These are phyloP conservation scores for Acrocephalus kingi DNA, from an alignment of 2,113 vertebrate genomes.

Conservation along the genomic window DNA sequence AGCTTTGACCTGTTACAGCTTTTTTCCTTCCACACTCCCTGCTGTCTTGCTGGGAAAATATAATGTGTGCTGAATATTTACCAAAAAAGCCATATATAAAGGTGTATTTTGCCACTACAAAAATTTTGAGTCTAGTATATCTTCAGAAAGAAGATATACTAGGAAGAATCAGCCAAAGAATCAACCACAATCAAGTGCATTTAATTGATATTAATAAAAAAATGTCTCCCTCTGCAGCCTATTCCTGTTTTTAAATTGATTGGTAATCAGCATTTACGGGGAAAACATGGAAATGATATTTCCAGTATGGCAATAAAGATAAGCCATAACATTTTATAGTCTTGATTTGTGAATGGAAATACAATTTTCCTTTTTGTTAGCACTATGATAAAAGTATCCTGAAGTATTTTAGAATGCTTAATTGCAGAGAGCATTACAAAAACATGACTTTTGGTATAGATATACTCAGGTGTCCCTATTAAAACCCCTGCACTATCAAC, in stretches of 20 bases:
- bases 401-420: neutral
- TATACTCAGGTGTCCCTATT: neutral
- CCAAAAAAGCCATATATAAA: neutral
- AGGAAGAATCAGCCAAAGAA: neutral
- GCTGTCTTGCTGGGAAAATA: neutral
- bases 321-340: neutral
- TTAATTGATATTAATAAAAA: neutral
- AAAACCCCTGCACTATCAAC: neutral
- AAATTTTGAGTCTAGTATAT: neutral
- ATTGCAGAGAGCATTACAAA: neutral
- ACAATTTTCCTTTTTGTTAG: neutral
- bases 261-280: neutral
- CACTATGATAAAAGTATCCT: neutral
- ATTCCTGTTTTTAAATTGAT: neutral
- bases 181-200: neutral
- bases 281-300: neutral
- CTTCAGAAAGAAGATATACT: neutral
- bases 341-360: neutral
- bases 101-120: neutral
- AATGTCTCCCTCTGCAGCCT: neutral
- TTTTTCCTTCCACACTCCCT: neutral
- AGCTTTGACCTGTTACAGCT: neutral
- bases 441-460: neutral
- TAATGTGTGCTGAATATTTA: neutral
- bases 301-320: neutral